A percentile compares a stretch with the other conserved stretches of the same genome.
Conservation (phyloP, 2,888 invertebrate genomes). For the Cremastinae sp. region DNA sequence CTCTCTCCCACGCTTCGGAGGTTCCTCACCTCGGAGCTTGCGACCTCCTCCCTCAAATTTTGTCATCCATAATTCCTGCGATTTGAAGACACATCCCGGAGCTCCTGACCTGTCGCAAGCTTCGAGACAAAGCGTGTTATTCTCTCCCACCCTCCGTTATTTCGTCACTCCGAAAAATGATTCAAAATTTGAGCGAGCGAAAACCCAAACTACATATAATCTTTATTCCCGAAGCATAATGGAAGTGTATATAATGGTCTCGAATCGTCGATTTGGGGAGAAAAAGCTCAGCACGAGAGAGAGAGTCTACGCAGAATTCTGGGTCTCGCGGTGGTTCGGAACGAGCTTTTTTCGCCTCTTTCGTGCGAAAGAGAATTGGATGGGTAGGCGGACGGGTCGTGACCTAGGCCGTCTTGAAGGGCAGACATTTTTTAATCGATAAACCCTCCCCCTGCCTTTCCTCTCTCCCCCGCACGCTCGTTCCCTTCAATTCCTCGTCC, state of each 20-base stretch:
- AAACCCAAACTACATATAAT: too few species aligned
- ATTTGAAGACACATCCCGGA: constrained; percentile 57
- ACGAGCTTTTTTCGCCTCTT: constrained; percentile 20
- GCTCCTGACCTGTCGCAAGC: constrained; percentile 79
- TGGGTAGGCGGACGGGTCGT: constrained; percentile 78
- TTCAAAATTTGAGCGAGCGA: too few species aligned
- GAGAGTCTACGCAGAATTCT: not conserved
- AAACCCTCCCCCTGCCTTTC: constrained; percentile 67
- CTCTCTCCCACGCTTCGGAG: constrained; percentile 35
- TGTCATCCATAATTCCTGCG: constrained; percentile 38
- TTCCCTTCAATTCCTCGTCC: constrained; percentile 64
- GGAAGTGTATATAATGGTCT: too few species aligned
- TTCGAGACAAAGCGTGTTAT: too few species aligned
- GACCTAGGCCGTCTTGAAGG: constrained; percentile 81
- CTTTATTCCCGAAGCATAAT: too few species aligned
- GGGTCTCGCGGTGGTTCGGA: not conserved
- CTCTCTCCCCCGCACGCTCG: constrained; percentile 15
- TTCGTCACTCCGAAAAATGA: too few species aligned
- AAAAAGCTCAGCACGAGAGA: too few species aligned
- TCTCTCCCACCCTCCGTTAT: constrained; percentile 72
- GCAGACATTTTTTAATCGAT: constrained; percentile 81
- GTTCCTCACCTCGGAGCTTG: constrained; percentile 45
- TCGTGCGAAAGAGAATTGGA: constrained; percentile 47
- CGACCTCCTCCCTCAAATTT: constrained; percentile 7
- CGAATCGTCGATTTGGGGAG: too few species aligned